Base-by-base conservation (phyloP, 2,113 vertebrate species). In the Saccopteryx bilineata region DNA sequence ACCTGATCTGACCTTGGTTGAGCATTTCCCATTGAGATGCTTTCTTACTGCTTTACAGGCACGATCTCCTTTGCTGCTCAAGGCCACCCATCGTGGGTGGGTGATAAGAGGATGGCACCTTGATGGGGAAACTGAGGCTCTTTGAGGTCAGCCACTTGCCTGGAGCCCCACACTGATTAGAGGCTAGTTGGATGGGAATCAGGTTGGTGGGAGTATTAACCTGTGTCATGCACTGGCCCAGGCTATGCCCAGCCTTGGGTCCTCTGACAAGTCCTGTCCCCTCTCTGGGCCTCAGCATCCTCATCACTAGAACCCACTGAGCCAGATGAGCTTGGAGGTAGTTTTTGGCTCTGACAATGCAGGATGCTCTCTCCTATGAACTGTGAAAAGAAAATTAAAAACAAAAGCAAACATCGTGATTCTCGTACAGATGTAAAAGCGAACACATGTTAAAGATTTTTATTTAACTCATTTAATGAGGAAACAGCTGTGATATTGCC, bases 371-470 rank as follows among this genome's bases (percentile, higher is more conserved):
- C 48, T 90, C 48, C 52, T 87, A 66, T 17, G 31, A 56, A 83
- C 46, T 66, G 9, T 91, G 84, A 52, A 83, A 96, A 90, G 58
- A 63, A 50, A 85, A 90, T 56, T 18, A 66, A 72, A 58, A 88
- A 89, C 23, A 68, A 92, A 60, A 87, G 69, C 79, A 65, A 54
- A 91, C 89, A 69, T 81, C 3, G 1, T 69, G 63, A 87, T 18
- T 92, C n/a, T 81, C 39, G 48, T 17, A 31, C 10, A 81, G 81
- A 56, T 72, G 21, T 17, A 66, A 60, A 89, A 39, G 82, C n/a
- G 39, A 89, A 50, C 12, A 58, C 10, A 11, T 39, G 7, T 66
- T 93, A 21, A 76, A 26, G 74, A 39, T 88, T 89, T 86, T 88
- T 95, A 69, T n/a, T 90, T 63, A 52, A 75, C 33, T 80, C 2